A percentile compares a stretch with the other conserved stretches of the same genome.
Evolutionary conservation across 2,113 vertebrate species (phyloP).

Genomic region (Aspiorhynchus laticeps): DNA sequence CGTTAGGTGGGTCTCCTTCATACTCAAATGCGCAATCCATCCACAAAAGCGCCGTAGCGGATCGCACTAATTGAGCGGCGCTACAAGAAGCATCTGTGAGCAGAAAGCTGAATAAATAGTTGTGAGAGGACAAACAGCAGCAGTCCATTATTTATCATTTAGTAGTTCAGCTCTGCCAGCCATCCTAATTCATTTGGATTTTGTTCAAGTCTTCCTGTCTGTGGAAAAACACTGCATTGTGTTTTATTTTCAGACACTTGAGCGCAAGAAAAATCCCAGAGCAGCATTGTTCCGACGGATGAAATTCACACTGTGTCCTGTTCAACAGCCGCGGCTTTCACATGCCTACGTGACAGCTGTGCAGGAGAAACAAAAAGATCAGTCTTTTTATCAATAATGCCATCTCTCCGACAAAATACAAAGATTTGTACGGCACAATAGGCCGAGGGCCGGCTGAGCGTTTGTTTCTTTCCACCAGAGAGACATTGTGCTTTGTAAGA

Average conservation of each 20-base stretch:
- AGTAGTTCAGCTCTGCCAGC: constrained; percentile 39
- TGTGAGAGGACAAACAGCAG: constrained; percentile 50
- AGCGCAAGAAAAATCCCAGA: constrained; percentile 5
- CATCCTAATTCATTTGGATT: constrained; percentile 39
- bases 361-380: neutral
- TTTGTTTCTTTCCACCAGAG: constrained; percentile 14
- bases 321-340: neutral
- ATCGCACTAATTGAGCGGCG: constrained; percentile 72
- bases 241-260: neutral
- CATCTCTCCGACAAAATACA: neutral
- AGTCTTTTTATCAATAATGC: constrained; percentile 4
- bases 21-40: constrained; percentile 67
- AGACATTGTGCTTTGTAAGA: neutral
- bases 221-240: constrained; percentile 29
- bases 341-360: neutral
- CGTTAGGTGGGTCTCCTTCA: constrained; percentile 66
- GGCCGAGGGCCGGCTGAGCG: neutral
- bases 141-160: constrained; percentile 53
- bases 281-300: neutral
- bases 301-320: neutral
- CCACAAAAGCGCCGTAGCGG: constrained; percentile 55
- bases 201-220: neutral
- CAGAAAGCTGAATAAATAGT: constrained; percentile 63
- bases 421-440: neutral
- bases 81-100: constrained; percentile 68